Evolutionary conservation across 1,140 invertebrate species (phyloP), one percentile per base, ranked within the genome.

Genomic region (Cydia splendana): DNA sequence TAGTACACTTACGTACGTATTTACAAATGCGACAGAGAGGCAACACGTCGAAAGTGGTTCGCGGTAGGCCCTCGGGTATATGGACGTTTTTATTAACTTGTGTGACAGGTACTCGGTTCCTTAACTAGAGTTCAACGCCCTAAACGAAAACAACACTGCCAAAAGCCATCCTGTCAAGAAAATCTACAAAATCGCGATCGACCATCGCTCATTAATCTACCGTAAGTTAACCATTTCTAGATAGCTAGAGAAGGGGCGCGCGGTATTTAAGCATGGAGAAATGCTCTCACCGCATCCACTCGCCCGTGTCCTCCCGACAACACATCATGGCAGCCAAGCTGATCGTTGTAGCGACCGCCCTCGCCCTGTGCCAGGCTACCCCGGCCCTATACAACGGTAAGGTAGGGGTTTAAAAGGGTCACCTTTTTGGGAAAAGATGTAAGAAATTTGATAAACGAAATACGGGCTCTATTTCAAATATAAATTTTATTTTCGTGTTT

Each of bases 211-310:
- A 87, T 86, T 87, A 88, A 88, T 88, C 86, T 85, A 88, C 85
- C 85, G 86, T 88, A 90, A 87, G 82, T 77, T 62, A 57, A 62
- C 57, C 57, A 62, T 62, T 62, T 62, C n/a, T 87, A 85, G 89
- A 89, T 85, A 84, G 80, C 76, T 51, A 80, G 83, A 84, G 88
- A 82, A 86, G 87, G 84, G 85, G 81, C 71, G 71, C 76, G 75
- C 57, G 77, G 84, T 92, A 92, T 93, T 91, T 88, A 93, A 89
- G 79, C 85, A 75, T 82, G 85, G 90, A 90, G 91, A 93, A 93
- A 93, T 93, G 86, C 91, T 93, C 86, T 93, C 91, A 85, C 90
- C 81, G 53, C 85, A 91, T 91, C 85, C 88, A 88, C 78, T 90
- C 85, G 84, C 51, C 80, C 78, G 83, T 79, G 80, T 83, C 81